Evolutionary conservation across 2,888 invertebrate genomes (phyloP).

Genomic region (Euspilapteryx auroguttella): DNA sequence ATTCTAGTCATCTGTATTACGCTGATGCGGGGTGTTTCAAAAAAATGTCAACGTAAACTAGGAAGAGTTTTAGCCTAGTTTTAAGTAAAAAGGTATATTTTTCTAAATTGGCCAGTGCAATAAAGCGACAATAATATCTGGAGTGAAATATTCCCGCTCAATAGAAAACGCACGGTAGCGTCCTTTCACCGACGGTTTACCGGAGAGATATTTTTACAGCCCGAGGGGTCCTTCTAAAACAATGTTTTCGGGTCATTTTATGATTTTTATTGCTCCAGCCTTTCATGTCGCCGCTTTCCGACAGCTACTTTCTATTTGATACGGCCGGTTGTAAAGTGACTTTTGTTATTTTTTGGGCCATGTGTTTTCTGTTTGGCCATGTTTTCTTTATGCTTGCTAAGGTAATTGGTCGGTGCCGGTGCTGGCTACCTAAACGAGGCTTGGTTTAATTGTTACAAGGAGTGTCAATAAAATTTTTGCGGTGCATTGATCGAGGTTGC

Average conservation of each 20-base stretch:
- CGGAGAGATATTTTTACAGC: constrained; percentile 20
- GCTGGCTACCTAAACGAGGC: background rate
- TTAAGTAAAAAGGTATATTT: too few species aligned
- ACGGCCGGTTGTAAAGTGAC: constrained; percentile 12
- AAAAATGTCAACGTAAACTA: too few species aligned
- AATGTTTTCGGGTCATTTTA: constrained; percentile 33
- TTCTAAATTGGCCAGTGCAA: too few species aligned
- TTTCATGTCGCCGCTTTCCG: constrained; percentile 25
- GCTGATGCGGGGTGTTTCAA: too few species aligned
- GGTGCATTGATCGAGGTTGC: constrained; percentile 8
- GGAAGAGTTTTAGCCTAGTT: too few species aligned
- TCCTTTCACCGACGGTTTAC: constrained; percentile 14
- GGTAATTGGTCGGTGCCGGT: background rate
- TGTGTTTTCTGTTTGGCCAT: constrained; percentile 6
- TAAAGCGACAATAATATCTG: background rate
- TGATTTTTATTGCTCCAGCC: constrained; percentile 28
- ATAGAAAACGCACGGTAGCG: constrained; percentile 27
- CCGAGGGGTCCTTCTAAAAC: constrained; percentile 17
- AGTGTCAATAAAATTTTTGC: background rate
- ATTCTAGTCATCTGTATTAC: too few species aligned
- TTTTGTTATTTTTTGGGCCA: constrained; percentile 5
- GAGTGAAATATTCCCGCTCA: constrained; percentile 1
- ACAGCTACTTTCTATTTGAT: constrained; percentile 22
- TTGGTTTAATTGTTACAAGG: background rate
- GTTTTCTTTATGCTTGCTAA: too few species aligned